These are phyloP conservation scores for Microcaecilia unicolor DNA, from an alignment of 2,797 vertebrate species.

Conservation along the genomic window DNA sequence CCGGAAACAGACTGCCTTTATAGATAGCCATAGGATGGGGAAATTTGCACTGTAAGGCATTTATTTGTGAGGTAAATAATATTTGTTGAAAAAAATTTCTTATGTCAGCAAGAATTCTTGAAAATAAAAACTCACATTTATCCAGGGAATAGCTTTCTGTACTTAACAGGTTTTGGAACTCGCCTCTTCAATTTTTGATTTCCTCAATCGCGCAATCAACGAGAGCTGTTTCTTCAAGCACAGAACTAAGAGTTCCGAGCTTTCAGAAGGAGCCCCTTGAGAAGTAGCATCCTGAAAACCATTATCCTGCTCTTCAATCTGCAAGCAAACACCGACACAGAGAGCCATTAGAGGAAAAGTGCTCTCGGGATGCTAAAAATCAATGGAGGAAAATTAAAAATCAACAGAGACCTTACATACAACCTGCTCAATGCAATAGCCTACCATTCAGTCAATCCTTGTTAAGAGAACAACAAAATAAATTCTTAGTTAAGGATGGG, in stretches of 20 bases:
- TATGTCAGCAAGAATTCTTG: no score
- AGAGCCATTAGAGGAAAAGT: conserved; percentile 44
- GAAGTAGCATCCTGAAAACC: conserved; percentile 36
- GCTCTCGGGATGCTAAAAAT: conserved; percentile 50
- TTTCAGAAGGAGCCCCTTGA: conserved; percentile 30
- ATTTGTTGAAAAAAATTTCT: no score
- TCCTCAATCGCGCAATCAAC: not conserved
- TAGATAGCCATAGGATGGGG: no score
- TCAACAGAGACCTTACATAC: conserved; percentile 44
- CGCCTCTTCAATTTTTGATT: conserved; percentile 7
- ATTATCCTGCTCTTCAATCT: conserved; percentile 48
- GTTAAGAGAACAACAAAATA: conserved; percentile 35
- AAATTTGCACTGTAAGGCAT: no score
- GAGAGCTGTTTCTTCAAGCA: conserved; percentile 19
- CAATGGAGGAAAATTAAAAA: conserved; percentile 53
- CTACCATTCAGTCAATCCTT: conserved; percentile 37
- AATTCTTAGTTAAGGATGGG: conserved; percentile 41
- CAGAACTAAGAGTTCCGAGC: conserved; percentile 14
- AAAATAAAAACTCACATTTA: no score
- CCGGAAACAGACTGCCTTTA: no score
- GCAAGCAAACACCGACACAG: conserved; percentile 43
- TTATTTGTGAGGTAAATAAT: no score
- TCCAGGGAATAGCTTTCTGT: no score
- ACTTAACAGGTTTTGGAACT: no score
- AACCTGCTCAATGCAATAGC: conserved; percentile 42